Conservation (phyloP, 2,113 vertebrate species). For the Serinus canaria region DNA sequence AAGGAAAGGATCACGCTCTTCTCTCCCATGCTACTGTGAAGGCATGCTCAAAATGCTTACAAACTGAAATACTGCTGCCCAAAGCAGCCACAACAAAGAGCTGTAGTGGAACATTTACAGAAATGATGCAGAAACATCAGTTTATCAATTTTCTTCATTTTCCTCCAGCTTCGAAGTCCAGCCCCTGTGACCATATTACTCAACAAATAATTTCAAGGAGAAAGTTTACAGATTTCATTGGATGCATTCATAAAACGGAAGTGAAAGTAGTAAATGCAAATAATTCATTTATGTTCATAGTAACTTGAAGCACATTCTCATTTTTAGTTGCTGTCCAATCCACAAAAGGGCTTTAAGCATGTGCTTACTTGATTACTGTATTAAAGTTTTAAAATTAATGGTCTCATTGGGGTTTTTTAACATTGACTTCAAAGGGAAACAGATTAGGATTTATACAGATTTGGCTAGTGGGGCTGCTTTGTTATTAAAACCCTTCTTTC, state of each 20-base stretch:
- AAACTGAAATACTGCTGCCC: neutral
- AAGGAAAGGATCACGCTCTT: neutral
- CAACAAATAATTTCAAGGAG: neutral
- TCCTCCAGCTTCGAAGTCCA: neutral
- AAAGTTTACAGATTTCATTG: neutral
- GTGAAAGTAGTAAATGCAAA: slow-evolving; percentile 1
- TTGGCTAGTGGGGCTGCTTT: neutral
- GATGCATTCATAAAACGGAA: neutral
- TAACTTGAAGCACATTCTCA: neutral
- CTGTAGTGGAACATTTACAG: neutral
- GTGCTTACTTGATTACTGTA: slow-evolving; percentile 26
- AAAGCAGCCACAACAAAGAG: slow-evolving; percentile 32
- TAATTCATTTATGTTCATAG: neutral
- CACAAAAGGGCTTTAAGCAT: slow-evolving; percentile 4
- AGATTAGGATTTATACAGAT: slow-evolving; percentile 25
- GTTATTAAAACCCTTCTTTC: slow-evolving; percentile 38
- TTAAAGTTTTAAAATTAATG: slow-evolving; percentile 36
- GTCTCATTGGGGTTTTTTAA: slow-evolving; percentile 10
- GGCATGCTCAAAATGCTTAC: slow-evolving; percentile 1
- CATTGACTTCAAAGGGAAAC: slow-evolving; percentile 42
- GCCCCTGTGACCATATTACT: neutral
- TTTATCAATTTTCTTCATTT: neutral
- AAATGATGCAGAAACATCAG: neutral
- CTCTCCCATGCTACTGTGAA: slow-evolving; percentile 13
- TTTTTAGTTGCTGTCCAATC: slow-evolving; percentile 28